Conservation (phyloP, 1,140 invertebrate species). For the Megalonaias nervosa region DNA sequence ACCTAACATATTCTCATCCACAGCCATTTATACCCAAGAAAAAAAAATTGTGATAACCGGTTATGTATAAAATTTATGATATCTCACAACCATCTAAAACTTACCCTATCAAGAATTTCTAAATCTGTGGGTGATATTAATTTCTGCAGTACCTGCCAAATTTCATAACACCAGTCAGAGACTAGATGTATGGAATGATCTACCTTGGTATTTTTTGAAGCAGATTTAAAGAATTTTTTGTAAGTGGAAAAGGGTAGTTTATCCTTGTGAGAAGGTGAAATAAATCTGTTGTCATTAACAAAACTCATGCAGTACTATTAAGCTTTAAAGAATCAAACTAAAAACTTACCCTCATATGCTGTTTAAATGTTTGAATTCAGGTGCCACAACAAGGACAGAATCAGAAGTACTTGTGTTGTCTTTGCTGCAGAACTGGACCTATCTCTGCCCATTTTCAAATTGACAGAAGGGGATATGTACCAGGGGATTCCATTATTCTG, state of each 20-base stretch:
- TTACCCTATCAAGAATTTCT: no score
- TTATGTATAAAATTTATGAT: no score
- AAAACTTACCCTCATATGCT: slow-evolving; percentile 2
- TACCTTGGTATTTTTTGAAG: not conserved
- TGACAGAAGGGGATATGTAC: slow-evolving; percentile 50
- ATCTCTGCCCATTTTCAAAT: slow-evolving; percentile 46
- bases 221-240: not conserved
- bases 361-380: slow-evolving; percentile 15
- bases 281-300: not conserved
- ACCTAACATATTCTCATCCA: no score
- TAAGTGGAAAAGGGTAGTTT: not conserved
- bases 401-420: slow-evolving; percentile 53
- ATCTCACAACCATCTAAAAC: no score
- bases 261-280: not conserved
- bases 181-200: no score
- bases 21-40: no score
- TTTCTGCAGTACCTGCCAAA: not conserved
- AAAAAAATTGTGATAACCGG: no score
- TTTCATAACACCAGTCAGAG: not conserved
- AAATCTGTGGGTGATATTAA: no score
- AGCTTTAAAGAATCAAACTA: not conserved
- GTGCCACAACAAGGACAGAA: slow-evolving; percentile 8
- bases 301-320: not conserved
- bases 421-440: slow-evolving; percentile 62
- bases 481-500: slow-evolving; percentile 50